Percentiles rank a stretch among this genome's conserved stretches.
phyloP scores from a whole-genome alignment of 2,797 vertebrate species.

The Sebastiscus albofasciatus region DNA sequence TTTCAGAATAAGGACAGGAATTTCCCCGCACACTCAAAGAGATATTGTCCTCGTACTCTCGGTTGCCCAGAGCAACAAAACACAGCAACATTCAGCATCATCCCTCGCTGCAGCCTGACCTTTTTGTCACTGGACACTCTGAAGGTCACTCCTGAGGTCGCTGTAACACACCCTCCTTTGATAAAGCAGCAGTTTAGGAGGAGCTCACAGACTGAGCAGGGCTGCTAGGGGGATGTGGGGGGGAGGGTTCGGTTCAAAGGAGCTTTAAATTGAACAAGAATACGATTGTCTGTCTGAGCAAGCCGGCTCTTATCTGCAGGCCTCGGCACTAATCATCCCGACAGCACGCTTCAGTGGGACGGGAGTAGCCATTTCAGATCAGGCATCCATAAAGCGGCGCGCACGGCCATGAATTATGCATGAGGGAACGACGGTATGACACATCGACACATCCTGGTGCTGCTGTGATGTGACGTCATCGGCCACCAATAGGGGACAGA shows the following conservation, averaged over 20 bases:
- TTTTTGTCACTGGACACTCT: conserved; percentile 31
- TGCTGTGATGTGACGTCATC: conserved; percentile 59
- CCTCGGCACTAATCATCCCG: conserved; percentile 26
- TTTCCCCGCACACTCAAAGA: conserved; percentile 28
- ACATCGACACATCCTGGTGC: conserved; percentile 20
- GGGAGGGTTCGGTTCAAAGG: not conserved
- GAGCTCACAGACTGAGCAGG: not conserved
- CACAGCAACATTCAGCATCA: conserved; percentile 19
- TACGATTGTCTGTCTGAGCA: conserved; percentile 17
- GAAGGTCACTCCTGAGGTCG: conserved; percentile 22
- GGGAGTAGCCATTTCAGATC: conserved; percentile 40
- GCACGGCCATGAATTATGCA: conserved; percentile 38
- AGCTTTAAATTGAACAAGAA: conserved; percentile 41
- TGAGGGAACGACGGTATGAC: conserved; percentile 14
- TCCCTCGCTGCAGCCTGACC: conserved; percentile 20
- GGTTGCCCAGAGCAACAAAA: conserved; percentile 21
- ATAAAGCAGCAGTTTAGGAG: not conserved
- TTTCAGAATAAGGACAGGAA: conserved; percentile 1
- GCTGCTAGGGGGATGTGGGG: not conserved
- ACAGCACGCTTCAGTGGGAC: not conserved
- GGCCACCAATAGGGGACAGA: conserved; percentile 23
- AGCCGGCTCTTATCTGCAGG: conserved; percentile 20
- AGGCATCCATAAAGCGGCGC: not conserved
- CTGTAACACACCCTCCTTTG: conserved; percentile 46
- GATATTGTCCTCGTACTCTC: conserved; percentile 5